Base-by-base conservation (phyloP, 92 coral and sea anemone genomes). In the Nematostella vectensis region DNA sequence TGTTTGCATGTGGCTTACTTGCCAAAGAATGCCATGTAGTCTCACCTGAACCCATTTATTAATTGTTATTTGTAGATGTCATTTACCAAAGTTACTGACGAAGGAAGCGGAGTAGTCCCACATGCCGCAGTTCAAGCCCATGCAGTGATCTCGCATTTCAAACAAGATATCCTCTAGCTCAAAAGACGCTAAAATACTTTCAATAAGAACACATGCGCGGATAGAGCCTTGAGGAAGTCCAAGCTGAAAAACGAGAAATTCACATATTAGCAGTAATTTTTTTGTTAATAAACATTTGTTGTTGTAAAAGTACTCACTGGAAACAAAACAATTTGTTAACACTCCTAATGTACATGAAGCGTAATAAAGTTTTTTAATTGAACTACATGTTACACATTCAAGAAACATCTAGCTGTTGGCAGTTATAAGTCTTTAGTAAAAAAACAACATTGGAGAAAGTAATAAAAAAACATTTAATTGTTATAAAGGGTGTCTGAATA, bases 91-190 rank as follows among this genome's bases (percentile, higher is more conserved):
- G 42, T 70, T 83, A 39, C 76, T 83, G 42, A 83, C 74, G n/a
- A 83, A 65, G 0, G 94, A 83, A 1, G 94, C 94, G 0, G 94
- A 83, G 61, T 83, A 83, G 39, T 83, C 94, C 94, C 94, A 83
- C 87, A 83, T 83, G 61, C 94, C 94, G 40, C 94, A 83, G 78
- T 83, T 83, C 19, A 83, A 71, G 2, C 94, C 94, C 51, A 77
- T 77, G 16, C 79, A 83, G 43, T 83, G 94, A 12, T 79, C 75
- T 26, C 71, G 80, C 43, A 83, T 27, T 29, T 83, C 94, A 56
- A 51, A 78, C 29, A 78, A 75, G 50, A 83, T 58, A 65, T 78
- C 79, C 43, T 83, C 77, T 11, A 83, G 94, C 48, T 79, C 94
- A 65, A 79, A 83, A 12, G 94, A 78, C 26, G 83, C 76, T 45